These are phyloP conservation scores for Nothocercus julius DNA, from an alignment of 2,113 vertebrate genomes.

Conservation along the genomic window DNA sequence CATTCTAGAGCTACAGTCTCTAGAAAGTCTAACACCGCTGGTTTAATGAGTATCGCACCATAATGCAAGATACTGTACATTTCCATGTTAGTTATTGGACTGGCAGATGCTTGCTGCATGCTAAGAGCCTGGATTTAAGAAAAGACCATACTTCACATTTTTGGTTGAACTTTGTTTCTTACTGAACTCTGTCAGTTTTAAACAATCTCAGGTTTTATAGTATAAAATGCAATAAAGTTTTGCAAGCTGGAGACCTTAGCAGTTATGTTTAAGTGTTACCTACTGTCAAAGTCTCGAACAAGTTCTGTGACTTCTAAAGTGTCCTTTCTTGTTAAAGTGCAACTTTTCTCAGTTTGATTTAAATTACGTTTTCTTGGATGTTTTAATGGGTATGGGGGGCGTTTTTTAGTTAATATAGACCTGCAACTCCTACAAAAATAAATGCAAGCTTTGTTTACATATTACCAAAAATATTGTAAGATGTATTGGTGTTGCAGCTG, in stretches of 20 bases:
- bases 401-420: background rate
- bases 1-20: background rate
- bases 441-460: background rate
- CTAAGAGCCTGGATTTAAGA: background rate
- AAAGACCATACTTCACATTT: background rate
- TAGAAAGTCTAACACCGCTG: accelerated
- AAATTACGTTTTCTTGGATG: background rate
- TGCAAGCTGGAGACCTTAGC: background rate
- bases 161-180: background rate
- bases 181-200: background rate
- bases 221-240: background rate
- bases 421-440: background rate
- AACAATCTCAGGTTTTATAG: slow-evolving; percentile 9
- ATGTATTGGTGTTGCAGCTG: background rate
- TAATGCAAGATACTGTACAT: accelerated
- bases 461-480: background rate
- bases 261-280: accelerated
- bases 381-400: background rate
- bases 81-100: background rate
- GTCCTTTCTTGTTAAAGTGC: background rate
- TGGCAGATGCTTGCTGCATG: background rate
- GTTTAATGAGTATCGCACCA: accelerated
- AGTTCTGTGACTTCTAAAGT: background rate
- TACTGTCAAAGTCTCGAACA: background rate
- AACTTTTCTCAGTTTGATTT: background rate